Conservation (phyloP, 2,113 vertebrate genomes). For the Gallinago jamesoni region DNA sequence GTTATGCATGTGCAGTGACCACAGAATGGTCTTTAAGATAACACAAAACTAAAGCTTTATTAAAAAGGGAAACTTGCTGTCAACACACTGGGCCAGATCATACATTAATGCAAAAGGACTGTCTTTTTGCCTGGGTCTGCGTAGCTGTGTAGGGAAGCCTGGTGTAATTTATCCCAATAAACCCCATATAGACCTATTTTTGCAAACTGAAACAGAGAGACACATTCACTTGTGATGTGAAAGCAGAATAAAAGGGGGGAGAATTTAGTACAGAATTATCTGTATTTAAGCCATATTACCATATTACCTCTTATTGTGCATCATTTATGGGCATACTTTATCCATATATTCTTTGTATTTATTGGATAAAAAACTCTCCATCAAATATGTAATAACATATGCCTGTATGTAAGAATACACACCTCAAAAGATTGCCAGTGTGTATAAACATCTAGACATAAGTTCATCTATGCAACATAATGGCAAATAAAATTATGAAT, state of each 20-base stretch:
- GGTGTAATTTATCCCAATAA: neutral
- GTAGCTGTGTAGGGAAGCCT: neutral
- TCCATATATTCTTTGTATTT: neutral
- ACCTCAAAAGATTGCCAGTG: neutral
- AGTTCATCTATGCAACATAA: neutral
- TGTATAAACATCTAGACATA: neutral
- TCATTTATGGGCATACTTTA: neutral
- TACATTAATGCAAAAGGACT: neutral
- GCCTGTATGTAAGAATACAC: neutral
- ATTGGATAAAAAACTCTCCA: neutral
- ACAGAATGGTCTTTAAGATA: neutral
- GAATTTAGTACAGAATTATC: neutral
- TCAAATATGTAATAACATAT: neutral
- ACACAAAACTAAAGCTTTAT: neutral
- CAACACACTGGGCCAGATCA: neutral
- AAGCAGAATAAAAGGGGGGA: neutral
- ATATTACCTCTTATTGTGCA: neutral
- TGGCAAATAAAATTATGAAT: neutral
- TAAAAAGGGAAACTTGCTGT: fast-evolving
- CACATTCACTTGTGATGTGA: neutral
- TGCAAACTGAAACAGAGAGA: neutral
- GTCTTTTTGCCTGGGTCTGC: neutral
- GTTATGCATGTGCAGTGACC: neutral
- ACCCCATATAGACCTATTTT: neutral
- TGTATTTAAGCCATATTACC: neutral